Evolutionary conservation across 2,113 vertebrate genomes (phyloP).

Genomic region (Tricholaema leucomelas): DNA sequence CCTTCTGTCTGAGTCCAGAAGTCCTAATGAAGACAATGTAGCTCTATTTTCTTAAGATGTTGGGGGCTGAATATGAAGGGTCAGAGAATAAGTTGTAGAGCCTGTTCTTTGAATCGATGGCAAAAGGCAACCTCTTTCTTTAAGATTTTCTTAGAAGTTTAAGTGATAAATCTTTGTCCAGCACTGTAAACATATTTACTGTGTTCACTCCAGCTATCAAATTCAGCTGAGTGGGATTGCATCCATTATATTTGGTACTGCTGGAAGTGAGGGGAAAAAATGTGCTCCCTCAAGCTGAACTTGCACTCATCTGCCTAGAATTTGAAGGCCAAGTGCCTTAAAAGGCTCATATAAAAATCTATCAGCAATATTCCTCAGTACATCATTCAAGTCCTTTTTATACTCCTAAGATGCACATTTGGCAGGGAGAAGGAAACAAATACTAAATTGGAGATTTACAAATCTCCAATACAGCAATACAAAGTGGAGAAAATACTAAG

Average conservation of each 20-base stretch:
- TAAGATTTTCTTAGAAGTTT: neutral
- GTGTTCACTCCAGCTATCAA: neutral
- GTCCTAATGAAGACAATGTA: neutral
- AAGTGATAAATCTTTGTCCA: neutral
- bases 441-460: too few species aligned
- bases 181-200: neutral
- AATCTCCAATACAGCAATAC: too few species aligned
- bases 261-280: conserved; percentile 10
- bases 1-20: neutral
- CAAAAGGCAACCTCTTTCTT: neutral
- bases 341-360: neutral
- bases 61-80: neutral
- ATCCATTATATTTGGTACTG: neutral
- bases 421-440: neutral
- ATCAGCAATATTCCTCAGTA: neutral
- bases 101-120: neutral
- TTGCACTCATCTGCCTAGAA: neutral
- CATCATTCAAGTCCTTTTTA: neutral
- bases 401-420: neutral
- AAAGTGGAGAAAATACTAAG: neutral
- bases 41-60: neutral
- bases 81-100: neutral
- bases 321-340: conserved; percentile 1
- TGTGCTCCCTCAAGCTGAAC: neutral
- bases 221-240: neutral